Percentiles rank a stretch among this genome's conserved stretches.
Conservation (phyloP, 2,888 invertebrate species). For the Philopedon plagiatum region DNA sequence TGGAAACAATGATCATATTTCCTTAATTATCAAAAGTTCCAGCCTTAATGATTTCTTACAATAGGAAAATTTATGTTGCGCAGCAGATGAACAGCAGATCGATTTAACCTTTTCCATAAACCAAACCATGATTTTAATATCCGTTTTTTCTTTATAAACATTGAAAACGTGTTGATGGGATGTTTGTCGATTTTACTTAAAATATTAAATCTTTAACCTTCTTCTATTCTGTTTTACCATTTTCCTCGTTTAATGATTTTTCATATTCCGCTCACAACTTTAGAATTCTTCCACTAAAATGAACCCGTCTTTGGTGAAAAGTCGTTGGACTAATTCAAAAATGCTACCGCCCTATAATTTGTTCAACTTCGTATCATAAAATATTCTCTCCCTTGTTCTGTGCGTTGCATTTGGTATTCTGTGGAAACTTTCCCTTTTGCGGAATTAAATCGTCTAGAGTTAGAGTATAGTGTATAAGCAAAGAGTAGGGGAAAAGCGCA, state of each 20-base stretch:
- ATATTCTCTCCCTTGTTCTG: conserved; percentile 29
- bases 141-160: too few relatives aligned
- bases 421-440: conserved; percentile 7
- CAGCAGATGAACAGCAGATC: too few relatives aligned
- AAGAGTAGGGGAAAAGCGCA: too few relatives aligned
- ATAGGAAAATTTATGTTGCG: too few relatives aligned
- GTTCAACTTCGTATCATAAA: conserved; percentile 31
- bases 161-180: too few relatives aligned
- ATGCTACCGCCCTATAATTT: conserved; percentile 39
- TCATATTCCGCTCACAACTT: conserved; percentile 61
- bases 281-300: conserved; percentile 59
- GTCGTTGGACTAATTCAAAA: conserved; percentile 29
- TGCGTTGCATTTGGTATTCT: conserved; percentile 21
- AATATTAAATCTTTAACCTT: neutral
- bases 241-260: conserved; percentile 49
- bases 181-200: neutral
- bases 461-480: too few relatives aligned
- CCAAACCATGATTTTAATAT: too few relatives aligned
- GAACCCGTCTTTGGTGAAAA: conserved; percentile 46
- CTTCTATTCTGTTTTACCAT: too few relatives aligned
- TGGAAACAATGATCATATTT: too few relatives aligned
- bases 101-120: too few relatives aligned
- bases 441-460: neutral
- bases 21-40: too few relatives aligned
- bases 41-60: too few relatives aligned